phyloP scores from a whole-genome alignment of 2,888 invertebrate genomes.

The Sesia bembeciformis region DNA sequence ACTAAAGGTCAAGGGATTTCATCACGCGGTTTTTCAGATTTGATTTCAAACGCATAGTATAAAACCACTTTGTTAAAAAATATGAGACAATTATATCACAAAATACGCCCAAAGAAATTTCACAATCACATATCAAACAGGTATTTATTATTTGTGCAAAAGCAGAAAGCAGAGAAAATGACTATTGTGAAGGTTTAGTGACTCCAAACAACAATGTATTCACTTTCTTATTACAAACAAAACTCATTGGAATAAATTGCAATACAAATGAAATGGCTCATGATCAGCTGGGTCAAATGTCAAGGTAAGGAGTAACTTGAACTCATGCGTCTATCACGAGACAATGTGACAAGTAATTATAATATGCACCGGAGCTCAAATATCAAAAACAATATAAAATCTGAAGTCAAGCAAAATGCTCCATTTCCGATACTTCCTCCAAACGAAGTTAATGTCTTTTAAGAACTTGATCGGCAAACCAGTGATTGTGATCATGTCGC shows the following conservation, averaged over 20 bases:
- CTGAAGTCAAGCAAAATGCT: constrained; percentile 8
- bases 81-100: no score
- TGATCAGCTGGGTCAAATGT: constrained; percentile 68
- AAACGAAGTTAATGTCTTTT: constrained; percentile 43
- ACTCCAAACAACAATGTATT: background rate
- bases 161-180: background rate
- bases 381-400: constrained; percentile 30
- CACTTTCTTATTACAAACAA: constrained; percentile 2
- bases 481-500: constrained; percentile 44
- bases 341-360: constrained; percentile 40
- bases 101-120: no score
- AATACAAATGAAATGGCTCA: constrained; percentile 33
- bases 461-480: constrained; percentile 20
- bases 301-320: constrained; percentile 37
- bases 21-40: no score
- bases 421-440: constrained; percentile 21
- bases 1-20: no score
- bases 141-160: no score
- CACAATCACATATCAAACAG: no score
- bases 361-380: constrained; percentile 39
- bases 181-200: background rate
- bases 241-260: constrained; percentile 4
- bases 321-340: constrained; percentile 9
- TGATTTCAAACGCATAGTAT: no score
- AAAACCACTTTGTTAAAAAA: no score